Evolutionary conservation across 2,113 vertebrate genomes (phyloP).

Genomic region (Neotragus moschatus): DNA sequence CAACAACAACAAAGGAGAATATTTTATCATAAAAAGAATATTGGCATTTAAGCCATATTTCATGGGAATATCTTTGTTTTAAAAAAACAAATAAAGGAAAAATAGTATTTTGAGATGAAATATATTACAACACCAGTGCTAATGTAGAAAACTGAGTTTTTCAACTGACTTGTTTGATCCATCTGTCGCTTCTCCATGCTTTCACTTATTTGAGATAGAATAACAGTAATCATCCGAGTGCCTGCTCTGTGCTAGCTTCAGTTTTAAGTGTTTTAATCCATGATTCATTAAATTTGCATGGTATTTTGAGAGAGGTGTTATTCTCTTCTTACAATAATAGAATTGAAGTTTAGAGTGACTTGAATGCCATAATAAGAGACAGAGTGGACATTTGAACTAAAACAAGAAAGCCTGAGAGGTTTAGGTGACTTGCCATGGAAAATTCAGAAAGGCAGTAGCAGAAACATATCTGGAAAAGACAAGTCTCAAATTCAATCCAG

Average conservation of each 20-base stretch:
- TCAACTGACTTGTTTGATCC: background rate
- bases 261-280: background rate
- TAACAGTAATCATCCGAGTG: background rate
- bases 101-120: background rate
- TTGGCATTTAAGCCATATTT: background rate
- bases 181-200: background rate
- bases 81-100: slow-evolving; percentile 7
- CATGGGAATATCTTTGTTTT: background rate
- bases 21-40: background rate
- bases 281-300: background rate
- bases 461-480: background rate
- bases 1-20: background rate
- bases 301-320: background rate
- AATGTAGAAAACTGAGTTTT: background rate
- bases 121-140: background rate
- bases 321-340: background rate
- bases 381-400: background rate
- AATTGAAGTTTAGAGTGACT: background rate
- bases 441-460: background rate
- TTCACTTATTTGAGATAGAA: background rate
- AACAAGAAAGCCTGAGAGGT: background rate
- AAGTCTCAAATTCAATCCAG: background rate
- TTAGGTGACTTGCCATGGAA: background rate
- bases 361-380: background rate
- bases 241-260: background rate